phyloP scores from a whole-genome alignment of 2,888 invertebrate genomes.

The Tetropium fuscum region DNA sequence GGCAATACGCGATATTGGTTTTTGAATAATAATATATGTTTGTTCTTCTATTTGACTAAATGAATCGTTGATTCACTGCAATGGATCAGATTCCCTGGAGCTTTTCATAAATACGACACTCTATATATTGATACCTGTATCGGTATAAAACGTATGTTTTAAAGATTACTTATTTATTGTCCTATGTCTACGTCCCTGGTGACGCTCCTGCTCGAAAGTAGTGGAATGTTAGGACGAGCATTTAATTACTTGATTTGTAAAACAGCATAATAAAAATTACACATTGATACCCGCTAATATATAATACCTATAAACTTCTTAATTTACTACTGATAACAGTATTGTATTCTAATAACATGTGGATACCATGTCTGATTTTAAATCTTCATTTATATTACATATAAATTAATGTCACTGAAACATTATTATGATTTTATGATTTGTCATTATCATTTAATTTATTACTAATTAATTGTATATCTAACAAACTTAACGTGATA shows the following conservation, averaged over 20 bases:
- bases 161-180: too few species aligned
- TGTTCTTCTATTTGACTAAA: too few species aligned
- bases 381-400: conserved; percentile 23
- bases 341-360: conserved; percentile 20
- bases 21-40: too few species aligned
- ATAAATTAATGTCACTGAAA: conserved; percentile 25
- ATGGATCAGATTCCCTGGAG: too few species aligned
- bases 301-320: conserved; percentile 15
- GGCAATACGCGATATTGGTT: too few species aligned
- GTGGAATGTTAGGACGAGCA: too few species aligned
- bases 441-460: conserved; percentile 24
- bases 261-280: neutral
- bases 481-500: conserved; percentile 21
- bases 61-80: too few species aligned
- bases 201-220: too few species aligned
- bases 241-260: conserved; percentile 1
- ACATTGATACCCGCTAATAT: conserved; percentile 6
- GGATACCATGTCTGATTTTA: conserved; percentile 24
- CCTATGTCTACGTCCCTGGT: too few species aligned
- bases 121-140: too few species aligned
- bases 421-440: conserved; percentile 25
- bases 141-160: too few species aligned
- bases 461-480: conserved; percentile 22
- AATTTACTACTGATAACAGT: conserved; percentile 25
- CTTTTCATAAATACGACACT: too few species aligned